A percentile compares a stretch with the other conserved stretches of the same genome.
Conservation (phyloP, 2,888 invertebrate species). For the Myopa testacea region DNA sequence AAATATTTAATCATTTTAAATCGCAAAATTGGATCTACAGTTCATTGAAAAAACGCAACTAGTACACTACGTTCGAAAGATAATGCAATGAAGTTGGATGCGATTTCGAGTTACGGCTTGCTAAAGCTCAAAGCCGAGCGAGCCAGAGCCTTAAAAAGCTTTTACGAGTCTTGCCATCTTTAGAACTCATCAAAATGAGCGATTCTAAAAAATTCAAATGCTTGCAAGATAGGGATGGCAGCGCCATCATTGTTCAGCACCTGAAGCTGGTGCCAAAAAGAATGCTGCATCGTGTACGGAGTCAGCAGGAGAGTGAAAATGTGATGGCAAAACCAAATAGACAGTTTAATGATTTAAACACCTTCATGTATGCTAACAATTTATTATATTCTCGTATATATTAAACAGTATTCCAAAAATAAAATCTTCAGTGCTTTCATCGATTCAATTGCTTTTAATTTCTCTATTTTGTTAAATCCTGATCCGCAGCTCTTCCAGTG, state of each 20-base stretch:
- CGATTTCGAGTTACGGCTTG: too few relatives aligned
- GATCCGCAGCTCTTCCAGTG: slow-evolving; percentile 57
- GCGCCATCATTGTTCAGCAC: slow-evolving; percentile 66
- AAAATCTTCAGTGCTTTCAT: slow-evolving; percentile 85
- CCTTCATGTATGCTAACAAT: too few relatives aligned
- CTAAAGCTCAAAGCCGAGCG: too few relatives aligned
- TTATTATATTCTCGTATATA: too few relatives aligned
- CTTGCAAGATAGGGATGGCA: slow-evolving; percentile 67
- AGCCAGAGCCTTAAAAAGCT: too few relatives aligned
- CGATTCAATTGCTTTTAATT: slow-evolving; percentile 86
- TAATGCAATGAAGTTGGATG: too few relatives aligned
- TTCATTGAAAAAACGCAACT: too few relatives aligned
- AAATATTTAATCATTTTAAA: too few relatives aligned
- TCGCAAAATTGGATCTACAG: too few relatives aligned
- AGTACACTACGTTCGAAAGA: too few relatives aligned
- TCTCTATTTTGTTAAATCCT: slow-evolving; percentile 95
- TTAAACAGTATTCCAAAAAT: neutral
- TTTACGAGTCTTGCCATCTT: too few relatives aligned
- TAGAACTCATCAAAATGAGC: slow-evolving; percentile 63
- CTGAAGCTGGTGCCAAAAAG: slow-evolving; percentile 63
- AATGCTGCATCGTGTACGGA: slow-evolving; percentile 58
- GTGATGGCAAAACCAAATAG: neutral
- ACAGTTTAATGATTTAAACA: slow-evolving; percentile 11
- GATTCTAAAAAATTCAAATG: slow-evolving; percentile 62
- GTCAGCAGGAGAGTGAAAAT: slow-evolving; percentile 33